Percentiles rank a stretch among this genome's conserved stretches.
phyloP scores from a whole-genome alignment of 2,113 vertebrate genomes.

The Megaceryle torquata region DNA sequence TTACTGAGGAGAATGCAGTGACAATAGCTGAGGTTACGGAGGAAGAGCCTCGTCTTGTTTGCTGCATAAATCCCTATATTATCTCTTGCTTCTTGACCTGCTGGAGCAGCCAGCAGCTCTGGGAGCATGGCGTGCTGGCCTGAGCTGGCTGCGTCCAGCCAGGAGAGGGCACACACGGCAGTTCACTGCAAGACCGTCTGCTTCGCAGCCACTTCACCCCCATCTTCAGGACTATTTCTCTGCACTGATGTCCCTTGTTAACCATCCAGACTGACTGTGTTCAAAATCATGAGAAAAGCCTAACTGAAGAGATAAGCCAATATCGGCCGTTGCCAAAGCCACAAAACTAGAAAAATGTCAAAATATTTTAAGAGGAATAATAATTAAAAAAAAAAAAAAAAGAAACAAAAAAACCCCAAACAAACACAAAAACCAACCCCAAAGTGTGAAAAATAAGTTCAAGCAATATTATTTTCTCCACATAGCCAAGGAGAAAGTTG shows the following conservation, averaged over 20 bases:
- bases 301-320: constrained; percentile 28
- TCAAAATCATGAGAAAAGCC: not conserved
- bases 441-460: constrained; percentile 41
- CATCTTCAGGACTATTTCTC: not conserved
- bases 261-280: not conserved
- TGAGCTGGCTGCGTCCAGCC: constrained; percentile 49
- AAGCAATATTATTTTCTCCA: constrained; percentile 18
- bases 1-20: not conserved
- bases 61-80: constrained; percentile 28
- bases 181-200: not conserved
- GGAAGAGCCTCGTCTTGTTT: constrained; percentile 14
- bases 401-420: too few relatives aligned
- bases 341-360: not conserved
- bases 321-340: not conserved
- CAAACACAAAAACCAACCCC: too few relatives aligned
- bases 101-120: not conserved
- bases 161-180: constrained; percentile 59
- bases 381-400: too few relatives aligned
- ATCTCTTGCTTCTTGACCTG: constrained; percentile 24
- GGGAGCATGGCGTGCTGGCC: not conserved
- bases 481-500: constrained; percentile 30
- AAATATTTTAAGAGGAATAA: constrained; percentile 33
- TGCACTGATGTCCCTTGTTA: not conserved
- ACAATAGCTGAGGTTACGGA: not conserved
- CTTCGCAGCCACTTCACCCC: not conserved